Evolutionary conservation across 2,113 vertebrate genomes (phyloP).

Genomic region (Misgurnus anguillicaudatus): DNA sequence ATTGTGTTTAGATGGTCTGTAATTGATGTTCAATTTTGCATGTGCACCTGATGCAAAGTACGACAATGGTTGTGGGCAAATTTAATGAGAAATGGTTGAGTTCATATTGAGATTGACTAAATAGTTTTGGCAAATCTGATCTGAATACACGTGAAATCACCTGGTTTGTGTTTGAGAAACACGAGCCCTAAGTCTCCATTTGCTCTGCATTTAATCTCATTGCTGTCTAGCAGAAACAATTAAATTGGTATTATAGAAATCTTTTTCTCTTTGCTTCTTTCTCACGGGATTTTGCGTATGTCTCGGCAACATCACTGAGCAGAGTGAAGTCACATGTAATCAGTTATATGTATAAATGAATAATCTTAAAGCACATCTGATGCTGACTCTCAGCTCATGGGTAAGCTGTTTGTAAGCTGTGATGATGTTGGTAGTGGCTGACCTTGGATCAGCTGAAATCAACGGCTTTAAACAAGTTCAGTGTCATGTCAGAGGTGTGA

Average conservation of each 20-base stretch:
- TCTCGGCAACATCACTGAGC: background rate
- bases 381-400: constrained; percentile 5
- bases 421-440: constrained; percentile 36
- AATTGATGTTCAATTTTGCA: background rate
- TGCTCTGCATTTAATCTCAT: too few relatives aligned
- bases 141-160: too few relatives aligned
- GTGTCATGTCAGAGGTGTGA: constrained; percentile 51
- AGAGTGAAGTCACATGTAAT: background rate
- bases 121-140: too few relatives aligned
- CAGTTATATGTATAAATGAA: background rate
- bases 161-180: too few relatives aligned
- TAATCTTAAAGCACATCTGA: constrained; percentile 10
- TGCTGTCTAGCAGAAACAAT: background rate
- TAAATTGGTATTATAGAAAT: background rate
- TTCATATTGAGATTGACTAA: too few relatives aligned
- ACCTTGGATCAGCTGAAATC: constrained; percentile 39
- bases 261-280: background rate
- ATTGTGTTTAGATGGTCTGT: too few relatives aligned
- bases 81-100: too few relatives aligned
- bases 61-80: too few relatives aligned
- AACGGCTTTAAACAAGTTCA: constrained; percentile 46
- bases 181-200: too few relatives aligned
- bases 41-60: background rate
- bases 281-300: background rate
- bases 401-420: constrained; percentile 24